These are phyloP conservation scores for Myripristis jacobus DNA, from an alignment of 2,797 vertebrate species.

Conservation along the genomic window DNA sequence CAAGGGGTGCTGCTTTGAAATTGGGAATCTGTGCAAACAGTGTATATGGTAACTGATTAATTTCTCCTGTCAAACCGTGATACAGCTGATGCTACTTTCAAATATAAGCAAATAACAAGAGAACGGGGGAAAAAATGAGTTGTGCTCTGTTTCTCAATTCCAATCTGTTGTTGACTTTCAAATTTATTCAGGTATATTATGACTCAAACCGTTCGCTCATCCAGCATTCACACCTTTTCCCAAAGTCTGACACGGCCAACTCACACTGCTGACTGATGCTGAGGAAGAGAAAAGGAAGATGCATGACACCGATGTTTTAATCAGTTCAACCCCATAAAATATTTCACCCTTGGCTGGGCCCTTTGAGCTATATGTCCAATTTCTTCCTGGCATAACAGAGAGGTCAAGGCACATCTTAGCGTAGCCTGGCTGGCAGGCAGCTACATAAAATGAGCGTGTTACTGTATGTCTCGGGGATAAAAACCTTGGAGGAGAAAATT, in stretches of 20 bases:
- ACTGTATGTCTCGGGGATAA: slow-evolving; percentile 46
- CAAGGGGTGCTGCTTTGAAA: slow-evolving; percentile 24
- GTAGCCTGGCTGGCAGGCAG: background rate
- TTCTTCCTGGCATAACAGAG: slow-evolving; percentile 44
- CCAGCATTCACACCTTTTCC: slow-evolving; percentile 1
- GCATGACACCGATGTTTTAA: background rate
- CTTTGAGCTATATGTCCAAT: slow-evolving; percentile 26
- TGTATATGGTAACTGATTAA: slow-evolving; percentile 1
- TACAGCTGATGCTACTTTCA: background rate
- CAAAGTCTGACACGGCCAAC: slow-evolving; percentile 5
- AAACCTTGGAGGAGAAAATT: slow-evolving; percentile 48
- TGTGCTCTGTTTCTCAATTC: background rate
- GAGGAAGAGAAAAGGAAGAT: slow-evolving; percentile 5
- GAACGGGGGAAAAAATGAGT: background rate
- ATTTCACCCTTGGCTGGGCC: slow-evolving; percentile 25
- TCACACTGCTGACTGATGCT: slow-evolving; percentile 1
- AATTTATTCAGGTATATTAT: background rate
- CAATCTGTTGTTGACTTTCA: background rate
- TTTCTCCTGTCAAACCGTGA: background rate
- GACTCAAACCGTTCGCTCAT: background rate
- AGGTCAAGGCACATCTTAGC: slow-evolving; percentile 21
- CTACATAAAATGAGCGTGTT: slow-evolving; percentile 38
- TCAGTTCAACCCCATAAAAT: background rate
- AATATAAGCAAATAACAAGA: background rate
- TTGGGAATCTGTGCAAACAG: slow-evolving; percentile 5